Evolutionary conservation across 2,113 vertebrate genomes (phyloP), one percentile per base, ranked within the genome.

Genomic region (Rousettus leschenaultii): DNA sequence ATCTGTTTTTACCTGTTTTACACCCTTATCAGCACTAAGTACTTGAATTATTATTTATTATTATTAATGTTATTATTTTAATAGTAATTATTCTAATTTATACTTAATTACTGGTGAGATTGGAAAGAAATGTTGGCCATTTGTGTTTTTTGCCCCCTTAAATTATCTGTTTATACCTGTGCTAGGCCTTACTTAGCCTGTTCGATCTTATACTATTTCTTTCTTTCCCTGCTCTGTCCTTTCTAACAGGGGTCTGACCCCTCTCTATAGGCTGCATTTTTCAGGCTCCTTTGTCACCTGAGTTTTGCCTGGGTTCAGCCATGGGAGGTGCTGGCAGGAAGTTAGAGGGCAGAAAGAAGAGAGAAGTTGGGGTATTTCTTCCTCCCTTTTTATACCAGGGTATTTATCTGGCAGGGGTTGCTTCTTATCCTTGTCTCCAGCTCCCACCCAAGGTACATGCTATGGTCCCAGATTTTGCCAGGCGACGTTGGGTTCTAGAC

Each of bases 31-130:
- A 89, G 21, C 3, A 38, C 35, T 70, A 88, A 30, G 22, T 87
- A 89, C 14, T 43, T n/a, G 61, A 53, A 55, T 92, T 89, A 61
- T 48, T 86, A 75, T 82, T 86, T 71, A 38, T 87, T 96, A 59
- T 85, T 82, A 13, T 70, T 75, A 88, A 28, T 95, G 53, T 43
- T 92, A 14, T 53, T 91, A 24, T 91, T 89, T 92, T 75, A 40
- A 75, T 91, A 45, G 51, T 38, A 65, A 53, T 86, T 73, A 26
- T 78, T 51, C 16, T 45, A 65, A 70, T 79, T 94, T 86, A 86
- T 83, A 77, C 91, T 80, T 95, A 91, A 55, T 93, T 91, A 78
- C 33, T 89, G 28, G 10, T 40, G 18, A 84, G 40, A 12, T 35
- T 65, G 22, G 74, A 48, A 18, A n/a, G 26, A 90, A 21, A 85